Percentiles rank a stretch among this genome's conserved stretches.
phyloP scores from a whole-genome alignment of 1,140 invertebrate species.

The Eurosta solidaginis region DNA sequence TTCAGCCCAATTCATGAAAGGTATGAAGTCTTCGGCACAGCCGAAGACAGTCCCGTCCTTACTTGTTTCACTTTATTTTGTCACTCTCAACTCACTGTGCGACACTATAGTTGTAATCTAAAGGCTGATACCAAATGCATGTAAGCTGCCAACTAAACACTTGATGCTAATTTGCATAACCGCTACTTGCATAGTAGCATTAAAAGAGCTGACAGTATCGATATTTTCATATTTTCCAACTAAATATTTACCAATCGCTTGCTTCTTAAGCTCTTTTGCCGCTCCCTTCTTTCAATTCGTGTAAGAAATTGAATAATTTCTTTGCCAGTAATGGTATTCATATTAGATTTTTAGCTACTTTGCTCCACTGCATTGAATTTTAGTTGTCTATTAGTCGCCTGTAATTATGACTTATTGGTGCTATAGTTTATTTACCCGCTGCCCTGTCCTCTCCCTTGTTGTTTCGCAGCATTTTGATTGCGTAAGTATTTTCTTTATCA shows the following conservation, averaged over 20 bases:
- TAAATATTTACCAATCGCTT: background rate
- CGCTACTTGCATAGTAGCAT: background rate
- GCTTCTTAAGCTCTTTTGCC: background rate
- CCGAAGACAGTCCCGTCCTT: too few relatives aligned
- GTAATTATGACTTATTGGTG: conserved; percentile 21
- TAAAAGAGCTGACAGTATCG: background rate
- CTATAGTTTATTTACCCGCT: background rate
- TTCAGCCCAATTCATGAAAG: too few relatives aligned
- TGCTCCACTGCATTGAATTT: background rate
- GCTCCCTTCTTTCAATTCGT: background rate
- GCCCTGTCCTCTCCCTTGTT: background rate
- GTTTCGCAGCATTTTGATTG: background rate
- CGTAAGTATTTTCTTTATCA: background rate
- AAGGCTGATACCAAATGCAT: too few relatives aligned
- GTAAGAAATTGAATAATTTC: conserved; percentile 9
- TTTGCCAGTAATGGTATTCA: conserved; percentile 23
- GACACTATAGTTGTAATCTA: too few relatives aligned
- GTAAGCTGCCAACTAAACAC: background rate
- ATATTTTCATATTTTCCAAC: conserved; percentile 5
- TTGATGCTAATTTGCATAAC: conserved; percentile 1
- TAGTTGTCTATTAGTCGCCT: background rate
- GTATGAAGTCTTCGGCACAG: too few relatives aligned
- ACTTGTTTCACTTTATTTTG: too few relatives aligned
- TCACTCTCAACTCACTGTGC: too few relatives aligned
- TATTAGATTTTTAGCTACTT: background rate